These are phyloP conservation scores for Synodontis membranacea DNA, from an alignment of 2,113 vertebrate species.

Conservation along the genomic window DNA sequence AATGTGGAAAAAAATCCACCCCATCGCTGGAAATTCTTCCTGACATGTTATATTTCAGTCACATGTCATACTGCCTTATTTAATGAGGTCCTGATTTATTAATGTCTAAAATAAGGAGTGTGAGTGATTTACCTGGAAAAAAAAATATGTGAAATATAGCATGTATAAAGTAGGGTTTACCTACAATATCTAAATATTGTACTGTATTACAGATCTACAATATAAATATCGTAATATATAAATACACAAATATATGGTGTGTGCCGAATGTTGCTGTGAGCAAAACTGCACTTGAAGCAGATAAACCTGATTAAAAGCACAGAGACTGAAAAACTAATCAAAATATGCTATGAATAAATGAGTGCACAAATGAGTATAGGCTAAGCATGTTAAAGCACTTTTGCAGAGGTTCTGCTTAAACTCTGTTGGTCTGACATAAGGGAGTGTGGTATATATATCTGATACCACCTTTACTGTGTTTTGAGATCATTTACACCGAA, in stretches of 20 bases:
- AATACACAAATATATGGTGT: too few relatives aligned
- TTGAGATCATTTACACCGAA: too few relatives aligned
- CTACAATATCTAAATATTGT: too few relatives aligned
- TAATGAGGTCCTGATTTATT: background rate
- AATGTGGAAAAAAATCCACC: too few relatives aligned
- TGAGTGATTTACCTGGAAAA: background rate
- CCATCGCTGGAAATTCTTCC: too few relatives aligned
- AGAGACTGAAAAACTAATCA: background rate
- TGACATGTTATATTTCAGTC: background rate
- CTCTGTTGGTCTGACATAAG: background rate
- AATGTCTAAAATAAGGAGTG: background rate
- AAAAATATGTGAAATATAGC: background rate
- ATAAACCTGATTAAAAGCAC: background rate
- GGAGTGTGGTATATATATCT: background rate
- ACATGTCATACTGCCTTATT: background rate
- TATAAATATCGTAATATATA: too few relatives aligned
- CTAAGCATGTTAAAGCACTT: background rate
- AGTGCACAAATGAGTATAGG: background rate
- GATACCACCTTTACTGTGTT: background rate
- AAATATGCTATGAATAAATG: background rate
- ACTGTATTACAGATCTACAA: too few relatives aligned
- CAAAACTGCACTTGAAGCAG: background rate
- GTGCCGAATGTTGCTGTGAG: too few relatives aligned
- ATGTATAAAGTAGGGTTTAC: background rate
- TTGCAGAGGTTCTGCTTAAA: background rate